Evolutionary conservation across 2,888 invertebrate species (phyloP), one percentile per base, ranked within the genome.

Genomic region (Oscheius myriophilus): DNA sequence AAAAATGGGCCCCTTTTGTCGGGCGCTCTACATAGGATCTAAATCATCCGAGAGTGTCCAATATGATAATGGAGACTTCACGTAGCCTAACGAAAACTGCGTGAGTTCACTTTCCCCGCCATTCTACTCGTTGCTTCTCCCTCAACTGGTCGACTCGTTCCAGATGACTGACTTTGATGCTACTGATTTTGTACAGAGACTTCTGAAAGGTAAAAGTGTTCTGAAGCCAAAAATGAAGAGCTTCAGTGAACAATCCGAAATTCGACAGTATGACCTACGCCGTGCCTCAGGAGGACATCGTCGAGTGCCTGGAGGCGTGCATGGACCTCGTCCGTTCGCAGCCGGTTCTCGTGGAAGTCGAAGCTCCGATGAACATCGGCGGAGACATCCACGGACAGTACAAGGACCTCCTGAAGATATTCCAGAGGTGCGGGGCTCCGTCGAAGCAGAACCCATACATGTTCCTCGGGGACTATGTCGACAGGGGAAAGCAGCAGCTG

Each of bases 301-400:
- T 68, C 42, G 70, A 69, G 18, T 70, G 76, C 53, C 68, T 76
- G 21, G 62, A 69, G 21, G 23, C 53, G 45, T 69, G 76, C 63
- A 65, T 65, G n/a, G 53, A 70, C 39, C 57, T 78, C 6, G 67
- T 79, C 58, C 51, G 69, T 21, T 65, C 62, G 23, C 79, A 80
- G 64, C 73, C 80, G 46, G 72, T 74, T n/a, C 69, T 80, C 70
- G 61, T 79, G 46, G 78, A 78, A 62, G 63, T 80, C 39, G 73
- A 76, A 21, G 61, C 79, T 2, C 79, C 78, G 6, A 69, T 78
- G 23, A 73, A 74, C 33, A 72, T 79, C 14, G 21, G 67, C 53
- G 79, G 76, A 14, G 79, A 79, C 71, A 77, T 79, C 43, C 79
- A 79, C 61, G 79, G 79, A 3, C 79, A 79, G 51, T 83, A 73